phyloP scores from a whole-genome alignment of 2,113 vertebrate species.

The Bettongia penicillata region DNA sequence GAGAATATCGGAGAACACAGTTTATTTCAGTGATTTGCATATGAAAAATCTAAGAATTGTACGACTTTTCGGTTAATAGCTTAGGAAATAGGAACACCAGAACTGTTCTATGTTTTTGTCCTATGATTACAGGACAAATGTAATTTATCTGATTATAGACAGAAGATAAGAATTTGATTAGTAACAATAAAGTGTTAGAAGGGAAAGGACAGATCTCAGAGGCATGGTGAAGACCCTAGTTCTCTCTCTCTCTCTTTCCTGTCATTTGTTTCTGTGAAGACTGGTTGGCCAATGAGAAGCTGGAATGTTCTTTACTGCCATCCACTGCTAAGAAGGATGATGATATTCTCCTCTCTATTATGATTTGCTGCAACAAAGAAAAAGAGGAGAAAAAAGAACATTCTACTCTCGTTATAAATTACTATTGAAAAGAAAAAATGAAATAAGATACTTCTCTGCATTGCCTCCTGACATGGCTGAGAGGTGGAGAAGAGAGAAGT shows the following conservation, averaged over 20 bases:
- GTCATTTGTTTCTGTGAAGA: not conserved
- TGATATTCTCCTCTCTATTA: not conserved
- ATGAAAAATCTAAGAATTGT: not conserved
- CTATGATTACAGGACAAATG: not conserved
- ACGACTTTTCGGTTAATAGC: not conserved
- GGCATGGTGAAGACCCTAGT: not conserved
- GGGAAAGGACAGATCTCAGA: not conserved
- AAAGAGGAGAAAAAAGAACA: not conserved
- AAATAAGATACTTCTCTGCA: not conserved
- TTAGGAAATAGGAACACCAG: not conserved
- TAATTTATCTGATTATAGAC: not conserved
- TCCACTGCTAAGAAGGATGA: not conserved
- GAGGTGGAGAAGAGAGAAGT: not conserved
- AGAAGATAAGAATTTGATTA: not conserved
- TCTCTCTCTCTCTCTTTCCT: not conserved
- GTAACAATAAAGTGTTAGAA: not conserved
- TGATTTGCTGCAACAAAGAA: not conserved
- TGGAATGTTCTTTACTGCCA: not conserved
- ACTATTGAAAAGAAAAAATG: not conserved
- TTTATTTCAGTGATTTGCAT: not conserved
- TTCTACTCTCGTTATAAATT: not conserved
- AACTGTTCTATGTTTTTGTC: not conserved
- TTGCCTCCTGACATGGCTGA: no score
- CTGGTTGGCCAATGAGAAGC: not conserved
- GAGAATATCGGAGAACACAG: not conserved